phyloP scores from a whole-genome alignment of 2,113 vertebrate species.

The Marmota flaviventris region DNA sequence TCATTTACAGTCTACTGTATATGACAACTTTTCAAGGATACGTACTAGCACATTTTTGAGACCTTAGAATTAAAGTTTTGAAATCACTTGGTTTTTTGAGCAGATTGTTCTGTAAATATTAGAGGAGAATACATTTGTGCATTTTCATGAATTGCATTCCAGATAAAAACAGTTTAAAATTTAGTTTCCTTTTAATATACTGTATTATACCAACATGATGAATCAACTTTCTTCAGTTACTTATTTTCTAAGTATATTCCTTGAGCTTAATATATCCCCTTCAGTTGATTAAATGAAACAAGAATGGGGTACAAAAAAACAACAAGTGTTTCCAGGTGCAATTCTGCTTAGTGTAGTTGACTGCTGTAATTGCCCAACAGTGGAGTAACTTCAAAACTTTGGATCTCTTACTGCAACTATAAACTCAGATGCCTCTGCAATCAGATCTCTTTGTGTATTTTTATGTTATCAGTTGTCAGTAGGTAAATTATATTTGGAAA shows the following conservation, averaged over 20 bases:
- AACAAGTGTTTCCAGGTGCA: not conserved
- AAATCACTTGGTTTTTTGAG: conserved; percentile 31
- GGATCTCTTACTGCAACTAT: not conserved
- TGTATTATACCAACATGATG: not conserved
- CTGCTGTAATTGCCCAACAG: not conserved
- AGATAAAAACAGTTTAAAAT: not conserved
- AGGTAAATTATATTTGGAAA: not conserved
- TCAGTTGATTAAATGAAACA: conserved; percentile 1
- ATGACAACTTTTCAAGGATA: conserved; percentile 38
- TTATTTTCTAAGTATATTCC: conserved; percentile 24
- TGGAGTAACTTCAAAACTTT: not conserved
- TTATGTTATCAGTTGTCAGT: not conserved
- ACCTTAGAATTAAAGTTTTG: conserved; percentile 52
- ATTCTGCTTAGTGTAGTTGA: not conserved
- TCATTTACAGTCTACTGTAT: conserved; percentile 37
- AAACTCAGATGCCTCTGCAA: not conserved
- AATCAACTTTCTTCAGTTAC: not conserved
- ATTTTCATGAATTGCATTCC: not conserved
- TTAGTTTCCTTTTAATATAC: not conserved
- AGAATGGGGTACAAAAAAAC: not conserved
- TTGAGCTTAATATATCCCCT: not conserved
- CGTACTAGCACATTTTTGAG: not conserved
- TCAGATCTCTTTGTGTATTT: not conserved
- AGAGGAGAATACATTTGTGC: not conserved
- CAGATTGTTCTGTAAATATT: conserved; percentile 37